Evolutionary conservation across 2,113 vertebrate species (phyloP).

Genomic region (Pogonocichla stellata): DNA sequence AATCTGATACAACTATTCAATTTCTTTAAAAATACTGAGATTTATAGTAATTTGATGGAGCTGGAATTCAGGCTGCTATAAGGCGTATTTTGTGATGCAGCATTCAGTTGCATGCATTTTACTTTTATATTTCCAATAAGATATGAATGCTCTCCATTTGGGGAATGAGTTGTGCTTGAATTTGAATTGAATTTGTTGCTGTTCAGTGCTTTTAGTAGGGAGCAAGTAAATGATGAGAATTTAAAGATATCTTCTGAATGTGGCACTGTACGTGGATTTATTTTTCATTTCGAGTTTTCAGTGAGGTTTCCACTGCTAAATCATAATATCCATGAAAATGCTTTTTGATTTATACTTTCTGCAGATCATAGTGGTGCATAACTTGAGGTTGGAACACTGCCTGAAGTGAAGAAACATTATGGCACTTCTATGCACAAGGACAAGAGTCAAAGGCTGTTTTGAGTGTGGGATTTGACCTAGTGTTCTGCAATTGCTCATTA

Average conservation of each 20-base stretch:
- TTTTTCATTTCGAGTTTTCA: background rate
- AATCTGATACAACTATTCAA: background rate
- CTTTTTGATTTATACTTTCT: background rate
- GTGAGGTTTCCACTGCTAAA: background rate
- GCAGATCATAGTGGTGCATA: background rate
- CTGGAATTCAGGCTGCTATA: background rate
- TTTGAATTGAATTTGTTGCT: background rate
- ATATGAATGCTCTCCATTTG: background rate
- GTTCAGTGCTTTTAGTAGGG: background rate
- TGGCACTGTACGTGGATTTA: background rate
- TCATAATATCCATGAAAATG: background rate
- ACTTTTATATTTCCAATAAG: background rate
- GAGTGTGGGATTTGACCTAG: background rate
- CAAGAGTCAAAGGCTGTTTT: background rate
- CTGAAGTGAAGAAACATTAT: background rate
- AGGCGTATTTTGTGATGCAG: background rate
- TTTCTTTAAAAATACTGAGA: background rate
- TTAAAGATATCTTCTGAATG: background rate
- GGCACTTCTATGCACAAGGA: background rate
- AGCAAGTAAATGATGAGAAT: background rate
- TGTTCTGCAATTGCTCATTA: background rate
- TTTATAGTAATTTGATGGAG: background rate
- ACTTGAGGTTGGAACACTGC: background rate
- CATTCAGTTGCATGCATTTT: background rate
- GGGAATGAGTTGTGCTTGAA: background rate